These are phyloP conservation scores for Clinocottus analis DNA, from an alignment of 2,113 vertebrate species.

Conservation along the genomic window DNA sequence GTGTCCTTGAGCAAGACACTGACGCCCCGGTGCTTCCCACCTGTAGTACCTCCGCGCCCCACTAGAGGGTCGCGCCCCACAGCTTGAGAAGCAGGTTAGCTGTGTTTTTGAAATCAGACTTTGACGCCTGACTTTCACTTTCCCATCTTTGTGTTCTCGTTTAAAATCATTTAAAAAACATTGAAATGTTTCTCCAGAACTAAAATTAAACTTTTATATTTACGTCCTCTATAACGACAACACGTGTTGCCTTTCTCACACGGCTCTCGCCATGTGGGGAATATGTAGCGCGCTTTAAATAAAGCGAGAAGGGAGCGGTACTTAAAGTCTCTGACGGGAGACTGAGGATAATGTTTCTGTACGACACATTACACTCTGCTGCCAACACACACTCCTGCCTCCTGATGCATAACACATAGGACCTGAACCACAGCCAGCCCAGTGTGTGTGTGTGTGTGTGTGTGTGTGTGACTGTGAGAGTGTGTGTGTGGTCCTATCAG, in stretches of 20 bases:
- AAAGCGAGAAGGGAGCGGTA: constrained; percentile 21
- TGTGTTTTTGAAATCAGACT: neutral
- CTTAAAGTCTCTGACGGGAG: constrained; percentile 52
- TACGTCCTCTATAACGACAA: neutral
- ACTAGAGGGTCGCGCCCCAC: too few relatives aligned
- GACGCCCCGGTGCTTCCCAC: too few relatives aligned
- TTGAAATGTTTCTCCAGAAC: neutral
- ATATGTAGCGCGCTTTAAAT: constrained; percentile 43
- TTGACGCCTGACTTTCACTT: neutral
- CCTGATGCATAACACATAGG: constrained; percentile 31
- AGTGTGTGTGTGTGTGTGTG: neutral
- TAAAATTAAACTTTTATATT: neutral
- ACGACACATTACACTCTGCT: constrained; percentile 57
- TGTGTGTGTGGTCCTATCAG: constrained; percentile 14
- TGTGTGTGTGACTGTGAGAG: too few relatives aligned
- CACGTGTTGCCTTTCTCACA: constrained; percentile 1
- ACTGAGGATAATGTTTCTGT: constrained; percentile 39
- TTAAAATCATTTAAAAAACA: neutral
- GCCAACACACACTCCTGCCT: constrained; percentile 38
- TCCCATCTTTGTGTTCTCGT: neutral
- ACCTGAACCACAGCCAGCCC: constrained; percentile 32
- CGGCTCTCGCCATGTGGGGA: constrained; percentile 27
- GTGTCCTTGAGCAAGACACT: too few relatives aligned
- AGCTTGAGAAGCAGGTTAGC: neutral
- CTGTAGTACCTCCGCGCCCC: too few relatives aligned